Base-by-base conservation (phyloP, 1,140 invertebrate genomes). In the Drosophila quadrilineata region DNA sequence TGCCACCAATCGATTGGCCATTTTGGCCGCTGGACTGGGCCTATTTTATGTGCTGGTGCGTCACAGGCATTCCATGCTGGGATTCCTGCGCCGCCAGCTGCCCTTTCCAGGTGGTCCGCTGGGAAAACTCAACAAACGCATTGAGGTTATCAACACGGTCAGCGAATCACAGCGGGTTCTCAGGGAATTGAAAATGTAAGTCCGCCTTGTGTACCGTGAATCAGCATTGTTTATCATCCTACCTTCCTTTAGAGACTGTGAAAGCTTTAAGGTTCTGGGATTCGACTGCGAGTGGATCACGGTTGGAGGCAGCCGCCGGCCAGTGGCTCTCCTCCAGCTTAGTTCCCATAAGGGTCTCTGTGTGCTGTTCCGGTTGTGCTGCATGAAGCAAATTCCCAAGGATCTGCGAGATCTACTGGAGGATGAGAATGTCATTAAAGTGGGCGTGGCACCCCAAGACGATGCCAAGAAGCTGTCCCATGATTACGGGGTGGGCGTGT, bases 211-310 rank as follows among this genome's bases (percentile, higher is more conserved):
- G n/a, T n/a, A n/a, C n/a, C 0, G 5, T 9, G 2, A 3, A 28
- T 19, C n/a, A 8, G 33, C n/a, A n/a, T 5, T 33, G 49, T 9
- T 10, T 21, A 38, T n/a, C 2, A 24, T 36, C 14, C 28, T 5
- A 6, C 6, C 4, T 12, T 22, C 16, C 8, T 46, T 3, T 24
- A 90, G 89, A 6, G 74, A 90, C 48, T 89, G 87, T 24, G 43
- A 66, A 5, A 29, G 50, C 5, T 89, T 87, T 28, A 80, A 69
- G 14, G 90, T 93, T 14, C 69, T 95, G 19, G 94, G 94, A 16
- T 92, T 95, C 62, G 94, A 95, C 82, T 94, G 94, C 69, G 94
- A 95, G 89, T 95, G 94, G 94, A 91, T 93, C 0, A 92, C 92
- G 2, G 90, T 90, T 24, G 90, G 91, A 9, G 88, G 89, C 1